A percentile compares a stretch with the other conserved stretches of the same genome.
These are phyloP conservation scores for Stegodyphus mimosarum DNA, from an alignment of 1,140 invertebrate genomes.

Conservation along the genomic window DNA sequence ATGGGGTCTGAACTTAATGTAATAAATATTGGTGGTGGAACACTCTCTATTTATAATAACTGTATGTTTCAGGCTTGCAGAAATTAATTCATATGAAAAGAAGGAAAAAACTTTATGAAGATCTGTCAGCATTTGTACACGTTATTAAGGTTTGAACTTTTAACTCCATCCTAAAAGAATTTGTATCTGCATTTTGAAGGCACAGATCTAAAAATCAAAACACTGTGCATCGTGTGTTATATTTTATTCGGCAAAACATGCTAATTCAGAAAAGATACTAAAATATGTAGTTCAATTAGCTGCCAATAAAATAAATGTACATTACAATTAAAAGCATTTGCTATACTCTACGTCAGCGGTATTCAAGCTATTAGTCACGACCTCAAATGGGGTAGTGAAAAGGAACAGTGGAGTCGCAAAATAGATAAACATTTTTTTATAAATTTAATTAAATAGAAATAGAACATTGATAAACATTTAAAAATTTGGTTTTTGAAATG, in stretches of 20 bases:
- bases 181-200: slow-evolving; percentile 17
- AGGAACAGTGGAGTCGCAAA: too few relatives aligned
- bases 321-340: too few relatives aligned
- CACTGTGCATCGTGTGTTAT: slow-evolving; percentile 32
- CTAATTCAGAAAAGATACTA: slow-evolving; percentile 35
- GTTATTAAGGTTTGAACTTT: slow-evolving; percentile 40
- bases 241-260: slow-evolving; percentile 52
- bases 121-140: slow-evolving; percentile 39
- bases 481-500: too few relatives aligned
- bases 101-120: background rate
- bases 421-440: too few relatives aligned
- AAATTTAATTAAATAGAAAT: too few relatives aligned
- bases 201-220: background rate
- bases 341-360: too few relatives aligned
- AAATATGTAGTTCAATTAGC: slow-evolving; percentile 56
- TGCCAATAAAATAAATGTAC: slow-evolving; percentile 57
- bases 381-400: too few relatives aligned
- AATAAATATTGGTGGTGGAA: slow-evolving; percentile 38
- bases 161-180: background rate
- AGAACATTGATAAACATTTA: too few relatives aligned
- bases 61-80: slow-evolving; percentile 44
- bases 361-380: too few relatives aligned
- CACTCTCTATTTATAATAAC: slow-evolving; percentile 9
- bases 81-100: background rate
- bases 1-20: background rate